Conservation (phyloP, 2,888 invertebrate genomes). For the Reticulitermes lucifugus region DNA sequence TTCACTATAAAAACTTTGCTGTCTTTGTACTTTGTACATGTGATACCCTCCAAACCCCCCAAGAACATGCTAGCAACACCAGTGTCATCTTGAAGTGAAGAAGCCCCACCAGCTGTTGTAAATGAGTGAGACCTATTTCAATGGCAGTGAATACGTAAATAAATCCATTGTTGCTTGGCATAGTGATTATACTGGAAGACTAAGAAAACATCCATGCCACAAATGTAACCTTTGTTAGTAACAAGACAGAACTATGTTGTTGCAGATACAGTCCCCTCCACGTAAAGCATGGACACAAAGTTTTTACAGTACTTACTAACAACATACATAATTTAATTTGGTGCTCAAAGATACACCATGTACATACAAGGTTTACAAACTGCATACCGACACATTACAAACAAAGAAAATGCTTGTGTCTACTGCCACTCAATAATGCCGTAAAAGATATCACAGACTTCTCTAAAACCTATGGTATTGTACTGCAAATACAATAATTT, state of each 20-base stretch:
- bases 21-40: background rate
- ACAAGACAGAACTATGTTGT: constrained; percentile 3
- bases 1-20: constrained; percentile 31
- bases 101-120: background rate
- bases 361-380: constrained; percentile 25
- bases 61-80: constrained; percentile 14
- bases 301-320: constrained; percentile 32
- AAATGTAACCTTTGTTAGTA: constrained; percentile 28
- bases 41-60: background rate
- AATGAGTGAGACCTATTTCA: constrained; percentile 18
- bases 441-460: constrained; percentile 59
- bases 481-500: constrained; percentile 48
- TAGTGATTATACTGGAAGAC: constrained; percentile 48
- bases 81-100: constrained; percentile 13
- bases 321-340: constrained; percentile 15
- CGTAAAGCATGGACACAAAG: constrained; percentile 5
- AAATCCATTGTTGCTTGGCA: constrained; percentile 27
- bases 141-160: constrained; percentile 46
- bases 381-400: background rate
- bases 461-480: constrained; percentile 55
- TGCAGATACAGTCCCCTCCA: background rate
- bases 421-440: constrained; percentile 52
- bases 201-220: constrained; percentile 44
- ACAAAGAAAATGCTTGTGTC: constrained; percentile 32
- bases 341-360: constrained; percentile 24